These are phyloP conservation scores for Sebastes minor DNA, from an alignment of 2,797 vertebrate species.

Conservation along the genomic window DNA sequence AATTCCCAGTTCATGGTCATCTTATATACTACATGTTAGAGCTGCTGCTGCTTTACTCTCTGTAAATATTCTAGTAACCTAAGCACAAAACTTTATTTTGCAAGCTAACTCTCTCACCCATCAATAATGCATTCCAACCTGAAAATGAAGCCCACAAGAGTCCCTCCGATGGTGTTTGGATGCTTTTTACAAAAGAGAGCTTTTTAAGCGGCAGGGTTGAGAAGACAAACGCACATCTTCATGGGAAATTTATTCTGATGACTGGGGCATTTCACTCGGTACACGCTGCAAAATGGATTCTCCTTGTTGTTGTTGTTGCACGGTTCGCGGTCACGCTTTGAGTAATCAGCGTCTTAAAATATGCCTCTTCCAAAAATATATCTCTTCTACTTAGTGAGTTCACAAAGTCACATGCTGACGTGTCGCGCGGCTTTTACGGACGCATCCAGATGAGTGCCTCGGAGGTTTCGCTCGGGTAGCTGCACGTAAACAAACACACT, in stretches of 20 bases:
- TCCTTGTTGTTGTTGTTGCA: conserved; percentile 33
- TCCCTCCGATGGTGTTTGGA: background rate
- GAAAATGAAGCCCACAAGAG: conserved; percentile 42
- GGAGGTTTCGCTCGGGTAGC: background rate
- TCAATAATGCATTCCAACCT: conserved; percentile 53
- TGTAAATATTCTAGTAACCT: conserved; percentile 36
- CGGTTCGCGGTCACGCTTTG: conserved; percentile 27
- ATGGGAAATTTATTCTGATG: conserved; percentile 56
- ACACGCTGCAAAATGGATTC: conserved; percentile 58
- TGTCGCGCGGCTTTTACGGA: conserved; percentile 11
- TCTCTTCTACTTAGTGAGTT: background rate
- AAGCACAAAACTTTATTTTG: background rate
- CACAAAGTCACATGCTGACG: conserved; percentile 18
- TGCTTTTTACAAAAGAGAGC: conserved; percentile 43
- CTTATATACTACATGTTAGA: background rate
- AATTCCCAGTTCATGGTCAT: background rate
- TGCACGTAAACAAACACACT: conserved; percentile 4
- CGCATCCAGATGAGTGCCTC: conserved; percentile 17
- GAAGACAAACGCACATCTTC: conserved; percentile 39
- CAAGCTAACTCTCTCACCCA: conserved; percentile 22
- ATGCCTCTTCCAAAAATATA: background rate
- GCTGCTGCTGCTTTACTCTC: conserved; percentile 2
- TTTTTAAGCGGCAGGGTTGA: conserved; percentile 18
- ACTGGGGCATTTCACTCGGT: conserved; percentile 10
- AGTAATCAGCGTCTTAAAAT: conserved; percentile 26